Base-by-base conservation (phyloP, 2,113 vertebrate species). In the Fulmarus glacialis region DNA sequence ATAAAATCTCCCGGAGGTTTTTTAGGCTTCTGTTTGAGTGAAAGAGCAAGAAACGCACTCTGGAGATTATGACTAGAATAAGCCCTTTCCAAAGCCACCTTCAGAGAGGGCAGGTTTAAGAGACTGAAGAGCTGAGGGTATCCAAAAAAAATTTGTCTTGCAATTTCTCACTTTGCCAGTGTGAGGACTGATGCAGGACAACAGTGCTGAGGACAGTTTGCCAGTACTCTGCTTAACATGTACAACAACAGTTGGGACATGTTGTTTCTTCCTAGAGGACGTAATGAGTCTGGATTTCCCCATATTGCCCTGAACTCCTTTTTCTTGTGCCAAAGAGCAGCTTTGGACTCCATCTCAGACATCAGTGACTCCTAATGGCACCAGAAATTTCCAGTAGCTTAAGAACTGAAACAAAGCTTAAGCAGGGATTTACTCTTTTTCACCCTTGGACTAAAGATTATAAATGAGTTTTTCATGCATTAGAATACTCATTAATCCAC, bases 381-480 rank as follows among this genome's bases (percentile, higher is more conserved):
- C 79, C 67, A 95, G 84, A 93, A 91, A 82, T 80, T 94, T 96
- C 94, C 89, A 93, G 95, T 83, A 90, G 91, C 59, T 96, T 83
- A 96, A 58, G 85, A 94, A 87, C 12, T 43, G 55, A 97, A 96
- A 77, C 45, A 88, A 90, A 96, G 78, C 85, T 94, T 93, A 91
- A 90, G 71, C 5, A 43, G 70, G 73, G 87, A 95, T 97, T 96
- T 95, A 90, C 82, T 96, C 58, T 81, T 60, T 93, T 87, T 90
- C 93, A 91, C 59, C 60, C 89, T 96, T 97, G 95, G 88, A 96
- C 88, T 95, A 77, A 91, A 93, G 82, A 95, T 78, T 78, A 94
- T 62, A 96, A 94, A 97, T 81, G 55, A 90, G 71, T 93, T 96
- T 91, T 95, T 95, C 71, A 90, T 96, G 89, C 93, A 94, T 90